A percentile compares a stretch with the other conserved stretches of the same genome.
Evolutionary conservation across 2,888 invertebrate genomes (phyloP).

Genomic region (Ditylenchus weischeri): DNA sequence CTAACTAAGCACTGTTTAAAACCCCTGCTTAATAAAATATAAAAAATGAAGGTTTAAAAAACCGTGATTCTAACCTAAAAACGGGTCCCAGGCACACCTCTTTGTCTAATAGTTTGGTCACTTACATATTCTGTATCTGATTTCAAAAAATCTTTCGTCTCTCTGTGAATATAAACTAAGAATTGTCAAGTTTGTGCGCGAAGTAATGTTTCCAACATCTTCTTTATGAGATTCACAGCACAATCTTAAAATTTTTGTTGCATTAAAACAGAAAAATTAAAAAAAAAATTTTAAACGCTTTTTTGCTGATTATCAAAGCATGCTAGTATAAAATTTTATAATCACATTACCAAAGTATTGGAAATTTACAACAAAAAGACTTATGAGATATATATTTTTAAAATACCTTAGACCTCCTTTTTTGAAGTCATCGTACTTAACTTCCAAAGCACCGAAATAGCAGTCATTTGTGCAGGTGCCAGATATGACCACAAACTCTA

Average conservation of each 20-base stretch:
- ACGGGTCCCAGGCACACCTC: neutral
- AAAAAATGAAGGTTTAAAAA: no score
- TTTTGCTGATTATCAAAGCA: neutral
- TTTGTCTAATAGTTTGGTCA: neutral
- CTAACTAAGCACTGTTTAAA: no score
- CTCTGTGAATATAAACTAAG: conserved; percentile 17
- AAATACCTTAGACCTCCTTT: conserved; percentile 19
- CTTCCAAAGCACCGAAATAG: conserved; percentile 19
- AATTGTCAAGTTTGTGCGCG: conserved; percentile 1
- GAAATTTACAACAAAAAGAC: neutral
- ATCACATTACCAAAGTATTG: no score
- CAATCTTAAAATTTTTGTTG: conserved; percentile 10
- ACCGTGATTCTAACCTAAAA: no score
- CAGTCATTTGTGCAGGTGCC: conserved; percentile 27
- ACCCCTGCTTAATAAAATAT: no score
- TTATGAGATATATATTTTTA: neutral
- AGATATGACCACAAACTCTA: conserved; percentile 12
- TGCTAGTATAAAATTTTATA: no score
- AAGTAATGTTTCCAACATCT: conserved; percentile 4
- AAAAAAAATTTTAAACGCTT: neutral
- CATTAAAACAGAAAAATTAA: neutral
- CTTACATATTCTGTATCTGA: conserved; percentile 16
- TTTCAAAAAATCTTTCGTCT: conserved; percentile 6
- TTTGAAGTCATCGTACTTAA: conserved; percentile 14
- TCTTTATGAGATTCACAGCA: conserved; percentile 15